These are phyloP conservation scores for Motacilla alba DNA, from an alignment of 2,113 vertebrate genomes.

Conservation along the genomic window DNA sequence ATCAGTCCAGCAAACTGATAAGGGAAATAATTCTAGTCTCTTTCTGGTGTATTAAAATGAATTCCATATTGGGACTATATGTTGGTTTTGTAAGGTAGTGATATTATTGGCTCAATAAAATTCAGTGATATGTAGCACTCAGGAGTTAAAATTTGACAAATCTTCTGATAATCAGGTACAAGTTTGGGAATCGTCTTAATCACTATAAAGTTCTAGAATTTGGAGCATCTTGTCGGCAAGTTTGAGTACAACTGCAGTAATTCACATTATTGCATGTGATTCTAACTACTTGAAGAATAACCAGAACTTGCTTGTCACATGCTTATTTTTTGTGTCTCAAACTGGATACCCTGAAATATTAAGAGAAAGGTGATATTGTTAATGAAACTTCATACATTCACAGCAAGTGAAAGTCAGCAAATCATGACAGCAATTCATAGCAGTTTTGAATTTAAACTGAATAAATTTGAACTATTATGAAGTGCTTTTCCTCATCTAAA, in stretches of 20 bases:
- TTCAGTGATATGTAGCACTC: not conserved
- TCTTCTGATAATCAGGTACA: not conserved
- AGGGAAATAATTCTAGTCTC: not conserved
- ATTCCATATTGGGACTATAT: not conserved
- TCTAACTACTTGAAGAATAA: not conserved
- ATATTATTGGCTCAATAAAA: not conserved
- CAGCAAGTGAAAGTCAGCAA: not conserved
- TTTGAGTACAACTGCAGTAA: not conserved
- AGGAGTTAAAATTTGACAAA: not conserved
- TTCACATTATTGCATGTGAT: not conserved
- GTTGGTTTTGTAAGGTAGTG: not conserved
- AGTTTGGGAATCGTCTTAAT: not conserved
- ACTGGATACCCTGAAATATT: not conserved
- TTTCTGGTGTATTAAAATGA: not conserved
- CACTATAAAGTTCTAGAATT: not conserved
- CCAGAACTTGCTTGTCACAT: not conserved
- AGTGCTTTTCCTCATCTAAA: not conserved
- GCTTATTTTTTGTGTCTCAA: not conserved
- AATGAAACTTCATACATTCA: not conserved
- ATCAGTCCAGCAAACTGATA: not conserved
- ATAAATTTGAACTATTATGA: not conserved
- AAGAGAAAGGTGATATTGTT: not conserved
- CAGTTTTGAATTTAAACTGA: not conserved
- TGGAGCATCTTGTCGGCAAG: not conserved
- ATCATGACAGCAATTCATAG: not conserved